These are phyloP conservation scores for Gymnosoma rotundatum DNA, from an alignment of 2,888 invertebrate genomes.

Conservation along the genomic window DNA sequence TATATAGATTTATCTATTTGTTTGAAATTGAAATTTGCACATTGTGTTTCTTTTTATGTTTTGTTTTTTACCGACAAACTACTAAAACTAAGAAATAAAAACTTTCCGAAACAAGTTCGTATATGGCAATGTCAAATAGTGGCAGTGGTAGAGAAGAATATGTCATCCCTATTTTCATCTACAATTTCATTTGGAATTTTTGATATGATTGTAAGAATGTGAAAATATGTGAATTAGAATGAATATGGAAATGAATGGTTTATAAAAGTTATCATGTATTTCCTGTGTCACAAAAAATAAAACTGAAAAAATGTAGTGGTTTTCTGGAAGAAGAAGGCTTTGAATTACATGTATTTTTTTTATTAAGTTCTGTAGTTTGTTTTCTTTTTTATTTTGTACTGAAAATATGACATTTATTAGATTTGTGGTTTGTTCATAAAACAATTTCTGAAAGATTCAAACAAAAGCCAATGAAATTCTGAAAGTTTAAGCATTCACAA, in stretches of 20 bases:
- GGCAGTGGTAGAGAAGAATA: constrained; percentile 1
- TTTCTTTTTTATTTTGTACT: constrained; percentile 10
- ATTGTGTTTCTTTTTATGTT: constrained; percentile 32
- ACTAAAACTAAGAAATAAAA: constrained; percentile 13
- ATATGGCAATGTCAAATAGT: background rate
- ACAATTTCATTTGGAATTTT: constrained; percentile 52
- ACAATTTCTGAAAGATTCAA: background rate
- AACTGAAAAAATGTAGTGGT: background rate
- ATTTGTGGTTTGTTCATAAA: constrained; percentile 75
- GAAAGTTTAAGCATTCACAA: background rate
- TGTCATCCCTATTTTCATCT: constrained; percentile 11
- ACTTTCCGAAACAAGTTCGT: constrained; percentile 32
- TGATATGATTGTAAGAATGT: constrained; percentile 56
- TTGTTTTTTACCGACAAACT: constrained; percentile 28
- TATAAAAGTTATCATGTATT: constrained; percentile 58
- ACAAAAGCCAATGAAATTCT: background rate
- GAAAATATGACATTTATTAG: constrained; percentile 77
- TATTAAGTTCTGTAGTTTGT: constrained; percentile 40
- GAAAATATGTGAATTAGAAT: constrained; percentile 55
- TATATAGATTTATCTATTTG: constrained; percentile 59
- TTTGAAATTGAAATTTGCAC: constrained; percentile 64
- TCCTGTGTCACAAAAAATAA: constrained; percentile 37
- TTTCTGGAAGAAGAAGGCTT: background rate
- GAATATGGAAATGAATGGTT: constrained; percentile 48
- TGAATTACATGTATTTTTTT: constrained; percentile 11